A percentile compares a stretch with the other conserved stretches of the same genome.
Evolutionary conservation across 2,113 vertebrate species (phyloP).

Genomic region (Alexandromys fortis): DNA sequence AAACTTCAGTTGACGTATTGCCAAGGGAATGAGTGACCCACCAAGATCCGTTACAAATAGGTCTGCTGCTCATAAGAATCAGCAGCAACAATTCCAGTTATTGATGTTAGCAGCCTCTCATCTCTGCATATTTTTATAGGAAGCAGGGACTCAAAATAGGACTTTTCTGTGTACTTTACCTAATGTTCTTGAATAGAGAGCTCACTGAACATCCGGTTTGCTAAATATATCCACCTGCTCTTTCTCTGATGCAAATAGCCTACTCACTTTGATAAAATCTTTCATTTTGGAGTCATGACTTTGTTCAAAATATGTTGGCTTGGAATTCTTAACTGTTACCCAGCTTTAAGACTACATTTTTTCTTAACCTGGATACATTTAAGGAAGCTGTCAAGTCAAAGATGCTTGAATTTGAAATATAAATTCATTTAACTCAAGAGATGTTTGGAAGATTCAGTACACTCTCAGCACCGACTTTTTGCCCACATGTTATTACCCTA

Average conservation of each 20-base stretch:
- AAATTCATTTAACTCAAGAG: constrained; percentile 51
- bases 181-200: constrained; percentile 57
- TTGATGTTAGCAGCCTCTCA: constrained; percentile 44
- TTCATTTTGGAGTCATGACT: constrained; percentile 62
- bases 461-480: background rate
- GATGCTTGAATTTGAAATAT: constrained; percentile 65
- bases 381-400: constrained; percentile 44
- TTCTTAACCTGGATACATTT: constrained; percentile 64
- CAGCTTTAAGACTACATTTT: constrained; percentile 23
- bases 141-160: constrained; percentile 12
- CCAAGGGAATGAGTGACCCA: background rate
- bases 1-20: background rate
- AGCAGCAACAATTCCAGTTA: constrained; percentile 23
- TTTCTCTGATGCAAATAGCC: constrained; percentile 61
- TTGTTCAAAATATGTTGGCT: constrained; percentile 59
- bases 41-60: background rate
- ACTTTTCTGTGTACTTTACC: constrained; percentile 41
- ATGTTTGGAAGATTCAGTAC: constrained; percentile 14
- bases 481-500: constrained; percentile 34
- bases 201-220: constrained; percentile 41
- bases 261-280: constrained; percentile 67
- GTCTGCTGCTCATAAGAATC: background rate
- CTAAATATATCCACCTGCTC: constrained; percentile 30
- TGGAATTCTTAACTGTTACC: constrained; percentile 51
- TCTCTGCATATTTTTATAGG: constrained; percentile 52